These are phyloP conservation scores for Doryteuthis pealeii DNA, from an alignment of 1,140 invertebrate species.

Conservation along the genomic window DNA sequence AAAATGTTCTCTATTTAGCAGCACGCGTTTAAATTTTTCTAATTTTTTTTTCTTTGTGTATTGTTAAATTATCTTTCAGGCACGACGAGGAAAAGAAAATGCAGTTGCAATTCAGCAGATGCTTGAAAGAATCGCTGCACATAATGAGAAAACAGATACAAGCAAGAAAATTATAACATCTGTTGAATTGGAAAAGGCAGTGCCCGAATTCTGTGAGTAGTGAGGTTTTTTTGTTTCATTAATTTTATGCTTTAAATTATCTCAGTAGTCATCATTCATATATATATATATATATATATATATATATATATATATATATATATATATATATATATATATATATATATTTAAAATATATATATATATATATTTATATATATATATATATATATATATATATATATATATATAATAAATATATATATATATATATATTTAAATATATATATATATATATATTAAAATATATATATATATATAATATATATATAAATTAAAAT, in stretches of 20 bases:
- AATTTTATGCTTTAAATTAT: neutral
- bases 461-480: too few species aligned
- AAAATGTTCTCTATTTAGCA: too few species aligned
- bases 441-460: too few species aligned
- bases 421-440: too few species aligned
- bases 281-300: neutral
- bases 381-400: too few species aligned
- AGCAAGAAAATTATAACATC: neutral
- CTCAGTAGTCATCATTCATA: neutral
- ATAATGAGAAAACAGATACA: neutral
- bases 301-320: neutral
- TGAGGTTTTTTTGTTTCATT: neutral
- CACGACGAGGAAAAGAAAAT: neutral
- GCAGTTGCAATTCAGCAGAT: neutral
- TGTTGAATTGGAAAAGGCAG: conserved; percentile 3
- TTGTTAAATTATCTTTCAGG: too few species aligned
- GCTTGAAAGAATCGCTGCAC: neutral
- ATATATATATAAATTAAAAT: too few species aligned
- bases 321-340: neutral
- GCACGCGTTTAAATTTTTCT: neutral
- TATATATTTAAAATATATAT: neutral
- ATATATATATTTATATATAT: neutral
- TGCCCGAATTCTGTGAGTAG: neutral
- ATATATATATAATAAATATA: neutral
- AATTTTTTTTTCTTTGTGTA: neutral